Percentiles rank a stretch among this genome's conserved stretches.
These are phyloP conservation scores for Hirundo rustica DNA, from an alignment of 2,797 vertebrate genomes.

Conservation along the genomic window DNA sequence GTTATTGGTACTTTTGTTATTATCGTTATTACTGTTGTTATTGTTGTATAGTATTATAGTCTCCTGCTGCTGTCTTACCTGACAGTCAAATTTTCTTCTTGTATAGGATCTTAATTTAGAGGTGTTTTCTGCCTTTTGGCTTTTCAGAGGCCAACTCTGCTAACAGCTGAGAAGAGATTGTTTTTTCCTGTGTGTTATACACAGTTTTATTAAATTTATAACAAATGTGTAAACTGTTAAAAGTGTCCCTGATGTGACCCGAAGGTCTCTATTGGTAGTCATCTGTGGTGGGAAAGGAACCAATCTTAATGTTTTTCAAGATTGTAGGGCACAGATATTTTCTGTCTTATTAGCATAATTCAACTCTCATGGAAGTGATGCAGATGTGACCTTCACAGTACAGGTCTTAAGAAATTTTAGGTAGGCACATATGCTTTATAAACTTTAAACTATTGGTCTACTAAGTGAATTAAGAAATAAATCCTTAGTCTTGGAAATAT, in stretches of 20 bases:
- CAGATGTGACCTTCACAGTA: neutral
- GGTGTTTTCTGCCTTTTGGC: neutral
- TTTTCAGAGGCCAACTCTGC: neutral
- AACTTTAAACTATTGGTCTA: neutral
- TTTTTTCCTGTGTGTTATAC: neutral
- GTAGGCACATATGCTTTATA: neutral
- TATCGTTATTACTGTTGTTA: neutral
- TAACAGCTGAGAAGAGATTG: neutral
- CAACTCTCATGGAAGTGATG: accelerated
- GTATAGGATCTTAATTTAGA: neutral
- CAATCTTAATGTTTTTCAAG: neutral
- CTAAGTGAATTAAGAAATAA: neutral
- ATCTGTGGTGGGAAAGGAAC: neutral
- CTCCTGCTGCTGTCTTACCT: neutral
- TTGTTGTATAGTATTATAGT: neutral
- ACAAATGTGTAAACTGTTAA: accelerated
- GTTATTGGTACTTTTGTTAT: neutral
- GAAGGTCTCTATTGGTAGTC: neutral
- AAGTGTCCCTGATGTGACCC: neutral
- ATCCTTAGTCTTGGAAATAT: neutral
- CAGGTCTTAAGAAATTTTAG: neutral
- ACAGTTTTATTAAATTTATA: neutral
- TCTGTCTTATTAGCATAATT: neutral
- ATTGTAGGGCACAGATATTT: neutral
- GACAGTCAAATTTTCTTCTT: neutral